Percentiles rank a stretch among this genome's conserved stretches.
Conservation (phyloP, 2,888 invertebrate genomes). For the Limnephilus auricula region DNA sequence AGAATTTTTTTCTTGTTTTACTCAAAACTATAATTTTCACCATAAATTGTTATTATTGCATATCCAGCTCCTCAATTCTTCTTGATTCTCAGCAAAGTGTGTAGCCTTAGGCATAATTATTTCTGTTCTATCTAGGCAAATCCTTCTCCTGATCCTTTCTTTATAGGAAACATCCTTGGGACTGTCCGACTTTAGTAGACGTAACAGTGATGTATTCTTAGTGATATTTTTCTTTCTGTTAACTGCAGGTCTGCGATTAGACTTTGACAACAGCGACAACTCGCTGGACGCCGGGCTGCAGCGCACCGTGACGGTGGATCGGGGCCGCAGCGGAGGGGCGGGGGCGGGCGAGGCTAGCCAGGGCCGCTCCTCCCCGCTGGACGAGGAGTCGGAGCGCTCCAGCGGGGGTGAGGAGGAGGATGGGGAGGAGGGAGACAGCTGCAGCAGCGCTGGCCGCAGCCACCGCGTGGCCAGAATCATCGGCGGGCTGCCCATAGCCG, state of each 20-base stretch:
- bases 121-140: no score
- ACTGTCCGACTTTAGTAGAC: no score
- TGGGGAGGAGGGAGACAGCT: conserved; percentile 70
- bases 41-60: no score
- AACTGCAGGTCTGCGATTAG: conserved; percentile 75
- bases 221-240: no score
- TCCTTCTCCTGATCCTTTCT: no score
- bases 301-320: conserved; percentile 71
- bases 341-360: conserved; percentile 70
- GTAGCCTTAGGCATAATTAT: no score
- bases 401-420: conserved; percentile 56
- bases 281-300: conserved; percentile 76
- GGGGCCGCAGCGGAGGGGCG: conserved; percentile 68
- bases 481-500: conserved; percentile 92
- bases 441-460: conserved; percentile 71
- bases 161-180: no score
- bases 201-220: no score
- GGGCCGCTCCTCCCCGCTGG: conserved; percentile 71
- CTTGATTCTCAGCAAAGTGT: no score
- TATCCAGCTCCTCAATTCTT: no score
- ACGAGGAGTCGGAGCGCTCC: conserved; percentile 56
- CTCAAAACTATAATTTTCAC: no score
- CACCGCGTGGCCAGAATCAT: conserved; percentile 82
- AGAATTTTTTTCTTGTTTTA: no score
- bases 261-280: conserved; percentile 77